Percentiles rank a stretch among this genome's conserved stretches.
phyloP scores from a whole-genome alignment of 2,797 vertebrate genomes.

The Notolepis coatsorum region DNA sequence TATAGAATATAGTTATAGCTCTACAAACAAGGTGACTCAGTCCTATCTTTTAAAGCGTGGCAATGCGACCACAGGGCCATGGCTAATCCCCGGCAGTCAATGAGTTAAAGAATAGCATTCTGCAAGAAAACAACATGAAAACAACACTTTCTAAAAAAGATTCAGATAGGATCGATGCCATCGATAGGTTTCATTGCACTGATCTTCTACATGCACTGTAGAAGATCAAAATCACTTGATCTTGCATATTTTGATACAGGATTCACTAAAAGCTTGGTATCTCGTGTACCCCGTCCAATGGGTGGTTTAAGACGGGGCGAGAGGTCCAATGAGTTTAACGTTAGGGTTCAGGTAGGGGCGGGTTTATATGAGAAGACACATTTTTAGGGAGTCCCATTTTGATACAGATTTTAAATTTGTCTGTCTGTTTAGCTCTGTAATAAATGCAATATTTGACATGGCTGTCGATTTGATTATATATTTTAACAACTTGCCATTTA shows the following conservation, averaged over 20 bases:
- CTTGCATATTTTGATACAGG: conserved; percentile 32
- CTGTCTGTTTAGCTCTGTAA: conserved; percentile 15
- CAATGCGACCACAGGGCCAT: conserved; percentile 7
- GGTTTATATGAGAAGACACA: no score
- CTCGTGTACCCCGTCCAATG: no score
- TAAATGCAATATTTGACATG: conserved; percentile 3
- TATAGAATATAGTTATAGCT: no score
- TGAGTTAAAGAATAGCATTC: conserved; percentile 34
- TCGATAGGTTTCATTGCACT: background rate
- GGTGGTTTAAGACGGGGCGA: no score
- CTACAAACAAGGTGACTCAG: no score
- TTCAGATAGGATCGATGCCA: no score
- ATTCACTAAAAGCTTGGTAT: no score
- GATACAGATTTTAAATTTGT: conserved; percentile 31
- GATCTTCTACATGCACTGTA: background rate
- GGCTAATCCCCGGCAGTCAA: conserved; percentile 52
- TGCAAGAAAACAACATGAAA: conserved; percentile 3
- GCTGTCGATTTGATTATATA: conserved; percentile 2
- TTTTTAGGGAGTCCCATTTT: conserved; percentile 16
- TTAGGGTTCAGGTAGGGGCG: no score
- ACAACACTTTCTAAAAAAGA: no score
- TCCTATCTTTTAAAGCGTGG: no score
- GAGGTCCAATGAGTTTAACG: no score
- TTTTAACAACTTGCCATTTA: background rate
- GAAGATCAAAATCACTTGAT: background rate